phyloP scores from a whole-genome alignment of 2,888 invertebrate species.

The Coenonympha glycerion region DNA sequence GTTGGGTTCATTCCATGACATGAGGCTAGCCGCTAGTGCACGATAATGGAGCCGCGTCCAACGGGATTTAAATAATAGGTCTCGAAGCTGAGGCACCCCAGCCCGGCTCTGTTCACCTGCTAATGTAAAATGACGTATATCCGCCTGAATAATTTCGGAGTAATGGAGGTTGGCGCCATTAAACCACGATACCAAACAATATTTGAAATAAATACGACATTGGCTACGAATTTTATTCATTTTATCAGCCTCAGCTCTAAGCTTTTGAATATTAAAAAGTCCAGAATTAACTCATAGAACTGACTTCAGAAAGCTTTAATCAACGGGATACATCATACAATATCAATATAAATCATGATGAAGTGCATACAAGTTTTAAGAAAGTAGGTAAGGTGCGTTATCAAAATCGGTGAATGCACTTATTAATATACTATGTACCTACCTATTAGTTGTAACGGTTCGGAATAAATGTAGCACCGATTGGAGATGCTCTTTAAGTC shows the following conservation, averaged over 20 bases:
- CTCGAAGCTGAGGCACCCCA: constrained; percentile 37
- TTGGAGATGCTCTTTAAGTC: background rate
- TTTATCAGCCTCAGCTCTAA: background rate
- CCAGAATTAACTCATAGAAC: too few species aligned
- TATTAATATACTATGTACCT: too few species aligned
- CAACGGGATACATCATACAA: too few species aligned
- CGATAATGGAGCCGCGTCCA: constrained; percentile 59
- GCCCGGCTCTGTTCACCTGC: constrained; percentile 44
- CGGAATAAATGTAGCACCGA: background rate
- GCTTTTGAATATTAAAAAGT: too few species aligned
- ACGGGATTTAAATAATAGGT: constrained; percentile 66
- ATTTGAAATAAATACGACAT: constrained; percentile 7
- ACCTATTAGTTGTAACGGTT: constrained; percentile 11
- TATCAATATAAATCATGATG: too few species aligned
- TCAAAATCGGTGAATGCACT: too few species aligned
- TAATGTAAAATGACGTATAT: constrained; percentile 41
- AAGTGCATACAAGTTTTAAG: too few species aligned
- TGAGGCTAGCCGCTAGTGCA: constrained; percentile 36
- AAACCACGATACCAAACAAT: constrained; percentile 4
- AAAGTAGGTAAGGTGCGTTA: too few species aligned
- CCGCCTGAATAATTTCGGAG: constrained; percentile 26
- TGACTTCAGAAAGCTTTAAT: too few species aligned
- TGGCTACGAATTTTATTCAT: constrained; percentile 5
- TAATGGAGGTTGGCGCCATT: constrained; percentile 7
- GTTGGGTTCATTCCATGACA: constrained; percentile 51